phyloP scores from a whole-genome alignment of 2,888 invertebrate genomes.

The Sepioteuthis lessoniana region DNA sequence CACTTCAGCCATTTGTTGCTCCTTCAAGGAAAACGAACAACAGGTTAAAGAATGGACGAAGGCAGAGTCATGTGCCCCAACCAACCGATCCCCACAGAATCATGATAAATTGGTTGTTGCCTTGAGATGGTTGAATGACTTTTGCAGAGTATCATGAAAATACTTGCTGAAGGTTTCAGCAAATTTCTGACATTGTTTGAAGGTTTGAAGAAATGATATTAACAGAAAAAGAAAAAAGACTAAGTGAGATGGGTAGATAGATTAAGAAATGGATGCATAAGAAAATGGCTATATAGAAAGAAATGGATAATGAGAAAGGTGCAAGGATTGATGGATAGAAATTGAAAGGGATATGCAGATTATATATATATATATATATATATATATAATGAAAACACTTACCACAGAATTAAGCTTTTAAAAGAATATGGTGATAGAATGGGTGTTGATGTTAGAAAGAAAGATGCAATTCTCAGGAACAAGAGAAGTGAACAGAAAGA shows the following conservation, averaged over 20 bases:
- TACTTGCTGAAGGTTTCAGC: not conserved
- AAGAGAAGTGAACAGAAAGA: too few species aligned
- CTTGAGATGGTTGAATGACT: not conserved
- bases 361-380: not conserved
- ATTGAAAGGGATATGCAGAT: not conserved
- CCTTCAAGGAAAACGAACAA: slow-evolving; percentile 61
- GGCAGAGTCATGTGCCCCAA: not conserved
- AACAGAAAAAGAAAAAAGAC: not conserved
- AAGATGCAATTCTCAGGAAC: slow-evolving; percentile 23
- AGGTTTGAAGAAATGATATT: not conserved
- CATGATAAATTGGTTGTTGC: slow-evolving; percentile 25
- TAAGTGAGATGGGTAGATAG: not conserved
- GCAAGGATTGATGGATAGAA: not conserved
- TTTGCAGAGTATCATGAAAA: not conserved
- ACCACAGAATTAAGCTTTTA: slow-evolving; percentile 24
- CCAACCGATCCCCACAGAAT: slow-evolving; percentile 34
- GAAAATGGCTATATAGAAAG: not conserved
- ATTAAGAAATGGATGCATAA: not conserved
- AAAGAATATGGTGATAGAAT: not conserved
- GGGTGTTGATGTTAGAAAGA: not conserved
- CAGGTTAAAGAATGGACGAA: slow-evolving; percentile 25
- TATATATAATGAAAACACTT: not conserved
- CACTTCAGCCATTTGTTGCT: slow-evolving; percentile 71
- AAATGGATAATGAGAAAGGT: not conserved
- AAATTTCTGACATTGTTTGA: slow-evolving; percentile 33